phyloP scores from a whole-genome alignment of 2,888 invertebrate species.

The Busseola fusca region DNA sequence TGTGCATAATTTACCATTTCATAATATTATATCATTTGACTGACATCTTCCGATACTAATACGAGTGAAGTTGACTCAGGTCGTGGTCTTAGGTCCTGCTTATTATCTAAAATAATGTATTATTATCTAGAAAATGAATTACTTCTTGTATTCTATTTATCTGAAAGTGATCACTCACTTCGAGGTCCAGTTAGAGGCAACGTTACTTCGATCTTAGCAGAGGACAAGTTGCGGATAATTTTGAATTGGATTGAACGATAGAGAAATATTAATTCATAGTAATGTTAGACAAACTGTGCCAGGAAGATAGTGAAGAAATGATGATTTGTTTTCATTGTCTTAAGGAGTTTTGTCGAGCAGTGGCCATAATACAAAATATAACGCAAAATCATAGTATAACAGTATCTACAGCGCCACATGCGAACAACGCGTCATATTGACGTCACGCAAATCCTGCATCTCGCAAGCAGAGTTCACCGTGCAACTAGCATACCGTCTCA shows the following conservation, averaged over 20 bases:
- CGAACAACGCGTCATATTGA: too few relatives aligned
- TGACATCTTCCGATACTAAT: slow-evolving; percentile 62
- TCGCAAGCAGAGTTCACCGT: too few relatives aligned
- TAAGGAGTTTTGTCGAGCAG: too few relatives aligned
- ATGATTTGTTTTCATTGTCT: not conserved
- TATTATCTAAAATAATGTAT: slow-evolving; percentile 50
- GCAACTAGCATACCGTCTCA: too few relatives aligned
- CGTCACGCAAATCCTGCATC: too few relatives aligned
- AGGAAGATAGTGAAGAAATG: too few relatives aligned
- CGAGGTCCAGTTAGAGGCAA: slow-evolving; percentile 16
- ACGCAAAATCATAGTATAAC: too few relatives aligned
- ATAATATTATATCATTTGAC: slow-evolving; percentile 57
- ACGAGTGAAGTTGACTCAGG: slow-evolving; percentile 55
- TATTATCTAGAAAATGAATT: slow-evolving; percentile 49
- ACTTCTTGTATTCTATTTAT: slow-evolving; percentile 49
- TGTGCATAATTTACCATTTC: slow-evolving; percentile 43
- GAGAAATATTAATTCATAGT: not conserved
- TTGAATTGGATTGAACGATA: not conserved
- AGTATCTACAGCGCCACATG: too few relatives aligned
- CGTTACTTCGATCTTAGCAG: not conserved
- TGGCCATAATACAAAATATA: not conserved
- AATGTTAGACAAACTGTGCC: not conserved
- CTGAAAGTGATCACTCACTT: slow-evolving; percentile 50
- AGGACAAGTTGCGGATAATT: not conserved
- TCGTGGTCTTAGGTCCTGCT: slow-evolving; percentile 50